Base-by-base conservation (phyloP, 1,140 invertebrate species). In the Drosophila rufa region DNA sequence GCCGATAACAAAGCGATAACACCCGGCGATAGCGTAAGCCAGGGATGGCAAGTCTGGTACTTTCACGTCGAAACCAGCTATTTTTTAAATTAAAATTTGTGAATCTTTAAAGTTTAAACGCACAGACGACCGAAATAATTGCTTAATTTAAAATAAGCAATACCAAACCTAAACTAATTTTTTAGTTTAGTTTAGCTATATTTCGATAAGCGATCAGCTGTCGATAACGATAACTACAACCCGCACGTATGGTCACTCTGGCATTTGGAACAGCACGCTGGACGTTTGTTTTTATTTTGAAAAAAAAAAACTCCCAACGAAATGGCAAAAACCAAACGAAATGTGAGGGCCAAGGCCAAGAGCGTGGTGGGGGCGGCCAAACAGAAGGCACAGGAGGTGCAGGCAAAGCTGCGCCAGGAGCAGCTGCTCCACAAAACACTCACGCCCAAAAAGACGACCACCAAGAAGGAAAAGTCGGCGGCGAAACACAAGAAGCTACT, bases 391-490 rank as follows among this genome's bases (percentile, higher is more conserved):
- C 79, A 91, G 33, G 70, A 82, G 2, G 57, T 73, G 0, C 69
- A 82, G 62, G 73, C 89, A 0, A 65, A 81, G 36, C 45, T 84
- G 1, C 85, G 83, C 6, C 64, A 91, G 30, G 79, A 91, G 6
- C 36, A 68, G 25, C 38, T 92, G 30, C 67, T 92, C 27, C 87
- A 91, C 56, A 91, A 90, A n/a, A 92, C 86, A 0, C 43, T 92
- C 8, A 81, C 82, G 2, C 75, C 80, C 3, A 91, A 90, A 22
- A 82, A 80, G 30, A 77, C 77, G 15, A 79, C 60, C 33, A 91
- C 76, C 36, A 92, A 92, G 14, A 92, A 91, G 42, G 91, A 92
- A 6, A 92, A 92, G 30, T 71, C 80, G 0, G 74, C 55, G 14
- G 45, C 73, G 12, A 92, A 86, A n/a, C 91, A 90, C 38, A 92